Percentiles rank a stretch among this genome's conserved stretches.
phyloP scores from a whole-genome alignment of 2,888 invertebrate genomes.

The Orthonychiurus folsomi region DNA sequence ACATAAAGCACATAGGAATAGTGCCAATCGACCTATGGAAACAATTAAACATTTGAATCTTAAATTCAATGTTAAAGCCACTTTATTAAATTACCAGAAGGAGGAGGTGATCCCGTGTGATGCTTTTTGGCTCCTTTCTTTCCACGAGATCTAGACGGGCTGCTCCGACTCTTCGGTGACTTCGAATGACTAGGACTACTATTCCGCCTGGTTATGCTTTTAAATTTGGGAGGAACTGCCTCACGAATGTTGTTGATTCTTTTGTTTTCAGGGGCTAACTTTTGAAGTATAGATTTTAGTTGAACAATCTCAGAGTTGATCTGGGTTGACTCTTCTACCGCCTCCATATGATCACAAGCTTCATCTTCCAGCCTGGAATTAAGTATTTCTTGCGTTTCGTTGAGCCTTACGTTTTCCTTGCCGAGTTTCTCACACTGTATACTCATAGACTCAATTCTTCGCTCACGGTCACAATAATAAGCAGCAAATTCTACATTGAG shows the following conservation, averaged over 20 bases:
- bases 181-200: too few relatives aligned
- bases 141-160: too few relatives aligned
- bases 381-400: slow-evolving; percentile 28
- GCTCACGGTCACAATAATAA: slow-evolving; percentile 83
- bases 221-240: too few relatives aligned
- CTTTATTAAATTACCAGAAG: slow-evolving; percentile 18
- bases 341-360: slow-evolving; percentile 17
- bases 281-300: too few relatives aligned
- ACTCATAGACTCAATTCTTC: slow-evolving; percentile 68
- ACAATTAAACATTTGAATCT: background rate
- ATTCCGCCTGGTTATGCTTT: too few relatives aligned
- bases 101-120: slow-evolving; percentile 18
- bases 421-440: slow-evolving; percentile 62
- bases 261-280: too few relatives aligned
- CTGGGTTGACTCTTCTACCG: slow-evolving; percentile 13
- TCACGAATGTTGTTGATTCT: too few relatives aligned
- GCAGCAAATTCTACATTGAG: slow-evolving; percentile 90
- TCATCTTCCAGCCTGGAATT: slow-evolving; percentile 29
- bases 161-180: too few relatives aligned
- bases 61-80: too few relatives aligned
- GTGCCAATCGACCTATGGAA: slow-evolving; percentile 28
- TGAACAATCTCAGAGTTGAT: slow-evolving; percentile 26
- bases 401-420: slow-evolving; percentile 26
- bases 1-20: slow-evolving; percentile 78
- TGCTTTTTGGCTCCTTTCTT: too few relatives aligned